Evolutionary conservation across 2,888 invertebrate species (phyloP).

Genomic region (Fragum fragum): DNA sequence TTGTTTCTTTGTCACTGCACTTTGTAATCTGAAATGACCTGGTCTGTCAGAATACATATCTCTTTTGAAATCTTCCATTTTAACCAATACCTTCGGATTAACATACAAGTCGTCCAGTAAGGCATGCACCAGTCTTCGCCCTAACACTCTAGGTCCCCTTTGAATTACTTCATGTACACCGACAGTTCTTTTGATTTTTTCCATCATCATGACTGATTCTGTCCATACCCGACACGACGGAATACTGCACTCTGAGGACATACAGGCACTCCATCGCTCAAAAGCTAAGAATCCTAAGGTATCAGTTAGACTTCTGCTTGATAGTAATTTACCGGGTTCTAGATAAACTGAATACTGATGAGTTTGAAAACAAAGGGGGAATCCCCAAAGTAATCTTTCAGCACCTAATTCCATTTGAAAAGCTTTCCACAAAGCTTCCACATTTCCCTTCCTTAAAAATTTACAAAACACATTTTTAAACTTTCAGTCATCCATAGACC

Average conservation of each 20-base stretch:
- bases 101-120: too few relatives aligned
- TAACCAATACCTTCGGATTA: too few relatives aligned
- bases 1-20: too few relatives aligned
- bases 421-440: conserved; percentile 28
- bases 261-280: conserved; percentile 41
- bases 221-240: conserved; percentile 47
- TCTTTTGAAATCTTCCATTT: too few relatives aligned
- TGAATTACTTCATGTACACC: conserved; percentile 43
- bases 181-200: conserved; percentile 34
- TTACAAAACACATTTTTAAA: conserved; percentile 26
- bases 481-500: conserved; percentile 32
- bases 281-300: conserved; percentile 24
- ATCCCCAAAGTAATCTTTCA: conserved; percentile 33
- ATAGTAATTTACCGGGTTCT: background rate
- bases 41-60: too few relatives aligned
- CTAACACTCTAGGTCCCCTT: conserved; percentile 5
- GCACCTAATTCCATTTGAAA: conserved; percentile 32
- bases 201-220: conserved; percentile 21
- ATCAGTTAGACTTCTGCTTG: conserved; percentile 24
- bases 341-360: conserved; percentile 12
- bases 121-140: too few relatives aligned
- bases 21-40: too few relatives aligned
- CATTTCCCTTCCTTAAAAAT: conserved; percentile 32
- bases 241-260: conserved; percentile 41
- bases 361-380: conserved; percentile 10